Percentiles rank a stretch among this genome's conserved stretches.
phyloP scores from a whole-genome alignment of 2,113 vertebrate species.

The Andinoacara biseriatus region DNA sequence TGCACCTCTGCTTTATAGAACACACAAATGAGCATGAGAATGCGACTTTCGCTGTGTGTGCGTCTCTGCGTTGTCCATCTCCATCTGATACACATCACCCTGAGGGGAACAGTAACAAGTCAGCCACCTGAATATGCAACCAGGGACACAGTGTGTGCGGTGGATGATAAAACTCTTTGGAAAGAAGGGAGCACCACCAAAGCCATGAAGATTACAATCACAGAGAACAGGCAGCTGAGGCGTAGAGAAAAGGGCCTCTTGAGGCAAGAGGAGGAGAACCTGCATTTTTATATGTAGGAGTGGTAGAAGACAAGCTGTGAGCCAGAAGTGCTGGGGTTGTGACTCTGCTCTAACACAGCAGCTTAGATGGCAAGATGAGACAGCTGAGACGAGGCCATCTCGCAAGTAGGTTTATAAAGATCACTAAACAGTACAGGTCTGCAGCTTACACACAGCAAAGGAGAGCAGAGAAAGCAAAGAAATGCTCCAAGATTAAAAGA shows the following conservation, averaged over 20 bases:
- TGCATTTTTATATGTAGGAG: constrained; percentile 37
- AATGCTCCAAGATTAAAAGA: neutral
- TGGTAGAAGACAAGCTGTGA: constrained; percentile 29
- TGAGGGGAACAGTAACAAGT: constrained; percentile 49
- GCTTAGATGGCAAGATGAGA: constrained; percentile 42
- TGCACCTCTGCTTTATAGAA: constrained; percentile 13
- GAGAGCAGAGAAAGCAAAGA: neutral
- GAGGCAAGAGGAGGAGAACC: constrained; percentile 51
- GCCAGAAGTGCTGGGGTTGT: constrained; percentile 8
- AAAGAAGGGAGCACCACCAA: constrained; percentile 34
- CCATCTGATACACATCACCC: constrained; percentile 38
- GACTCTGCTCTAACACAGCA: constrained; percentile 23
- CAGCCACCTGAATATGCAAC: constrained; percentile 56
- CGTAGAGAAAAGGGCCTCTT: constrained; percentile 54
- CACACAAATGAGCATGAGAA: constrained; percentile 16
- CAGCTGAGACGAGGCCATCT: constrained; percentile 17
- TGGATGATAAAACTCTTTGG: constrained; percentile 41
- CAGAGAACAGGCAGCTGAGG: constrained; percentile 43
- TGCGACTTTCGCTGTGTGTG: neutral
- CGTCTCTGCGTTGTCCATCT: constrained; percentile 15
- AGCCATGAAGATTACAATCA: constrained; percentile 66
- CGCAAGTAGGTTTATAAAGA: constrained; percentile 37
- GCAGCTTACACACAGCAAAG: neutral
- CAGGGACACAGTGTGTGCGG: constrained; percentile 25
- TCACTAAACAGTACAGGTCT: constrained; percentile 17